Evolutionary conservation across 1,140 invertebrate genomes (phyloP), one percentile per base, ranked within the genome.

Genomic region (Helicoverpa armigera): DNA sequence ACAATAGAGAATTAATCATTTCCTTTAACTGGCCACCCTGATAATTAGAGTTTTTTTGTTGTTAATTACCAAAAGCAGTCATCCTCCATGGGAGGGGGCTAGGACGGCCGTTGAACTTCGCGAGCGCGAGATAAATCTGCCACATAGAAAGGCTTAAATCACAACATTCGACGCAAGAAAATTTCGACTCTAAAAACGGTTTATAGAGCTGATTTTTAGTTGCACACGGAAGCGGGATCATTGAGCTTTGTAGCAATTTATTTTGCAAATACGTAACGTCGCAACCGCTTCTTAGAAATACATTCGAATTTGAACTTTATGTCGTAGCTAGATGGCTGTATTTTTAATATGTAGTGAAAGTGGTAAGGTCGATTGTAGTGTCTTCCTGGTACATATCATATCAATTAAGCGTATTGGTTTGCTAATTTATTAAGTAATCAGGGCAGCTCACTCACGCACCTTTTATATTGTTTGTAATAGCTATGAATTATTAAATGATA

Each of bases 51-150:
- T 84, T 91, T 91, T 89, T 91, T 89, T 82, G 87, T 89, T 81
- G 72, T 81, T 91, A 93, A 92, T 94, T 93, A 90, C 92, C 91
- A 90, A 94, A 94, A 92, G 89, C 87, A 90, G 88, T 82, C 83
- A 82, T 83, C 86, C 87, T 85, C 83, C 80, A 87, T 82, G 87
- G 86, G 88, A 85, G 85, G 88, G 89, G 91, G 92, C 92, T 94
- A 94, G 93, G 93, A 94, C 93, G 93, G 93, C 67, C 91, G 90
- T 86, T 90, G 92, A 94, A 92, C 90, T 89, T 90, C 85, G 87
- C 88, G 65, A 91, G 81, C 67, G 29, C 48, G 82, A 84, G 81
- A 77, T 61, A 58, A 83, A 63, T 67, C 53, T 60, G 56, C 29
- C 69, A 72, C 63, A 83, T 58, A 85, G 85, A 88, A 67, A 79